These are phyloP conservation scores for Malurus cyaneus DNA, from an alignment of 2,113 vertebrate species.

Conservation along the genomic window DNA sequence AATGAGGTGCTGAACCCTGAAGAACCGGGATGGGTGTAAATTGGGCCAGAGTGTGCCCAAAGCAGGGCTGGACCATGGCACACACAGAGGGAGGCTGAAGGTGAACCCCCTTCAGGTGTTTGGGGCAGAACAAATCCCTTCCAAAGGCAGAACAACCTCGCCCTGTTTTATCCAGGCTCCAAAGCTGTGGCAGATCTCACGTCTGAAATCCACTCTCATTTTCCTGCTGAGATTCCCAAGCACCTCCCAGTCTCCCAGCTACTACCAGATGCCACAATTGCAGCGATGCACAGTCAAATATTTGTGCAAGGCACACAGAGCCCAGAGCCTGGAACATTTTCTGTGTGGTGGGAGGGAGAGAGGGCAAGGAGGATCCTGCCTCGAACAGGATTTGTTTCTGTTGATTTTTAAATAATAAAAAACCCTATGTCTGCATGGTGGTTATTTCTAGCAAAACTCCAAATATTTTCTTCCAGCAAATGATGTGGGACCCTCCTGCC, in stretches of 20 bases:
- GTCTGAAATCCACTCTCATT: neutral
- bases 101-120: accelerated
- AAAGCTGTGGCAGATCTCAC: neutral
- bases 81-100: accelerated
- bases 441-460: neutral
- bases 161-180: neutral
- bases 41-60: neutral
- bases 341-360: neutral
- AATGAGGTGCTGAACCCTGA: neutral
- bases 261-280: constrained; percentile 28
- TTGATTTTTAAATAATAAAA: neutral
- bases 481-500: neutral
- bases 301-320: constrained; percentile 50
- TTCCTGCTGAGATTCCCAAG: constrained; percentile 30
- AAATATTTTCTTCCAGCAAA: neutral
- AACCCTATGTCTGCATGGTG: neutral
- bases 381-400: neutral
- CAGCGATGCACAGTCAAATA: constrained; percentile 41
- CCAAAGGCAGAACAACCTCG: neutral
- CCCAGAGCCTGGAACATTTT: neutral
- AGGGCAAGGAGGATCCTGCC: neutral
- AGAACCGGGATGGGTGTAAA: neutral
- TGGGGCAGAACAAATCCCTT: neutral
- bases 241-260: constrained; percentile 51
- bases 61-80: neutral